A percentile compares a stretch with the other conserved stretches of the same genome.
Conservation (phyloP, 1,140 invertebrate genomes). For the Dinoponera quadriceps region DNA sequence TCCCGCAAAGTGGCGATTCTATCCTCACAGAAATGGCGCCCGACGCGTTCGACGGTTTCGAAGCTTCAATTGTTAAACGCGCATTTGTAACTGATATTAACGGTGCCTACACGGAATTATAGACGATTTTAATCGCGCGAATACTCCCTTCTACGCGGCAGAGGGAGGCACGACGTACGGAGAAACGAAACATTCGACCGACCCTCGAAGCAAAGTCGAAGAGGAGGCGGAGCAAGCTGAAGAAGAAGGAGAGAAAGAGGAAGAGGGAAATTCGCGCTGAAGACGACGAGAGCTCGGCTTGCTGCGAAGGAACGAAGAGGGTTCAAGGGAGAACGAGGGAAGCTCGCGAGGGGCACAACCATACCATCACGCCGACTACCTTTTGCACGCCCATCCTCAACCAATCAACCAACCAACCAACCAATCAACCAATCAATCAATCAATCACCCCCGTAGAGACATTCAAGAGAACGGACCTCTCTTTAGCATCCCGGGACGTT, state of each 20-base stretch:
- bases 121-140: slow-evolving; percentile 34
- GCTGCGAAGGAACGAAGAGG: not conserved
- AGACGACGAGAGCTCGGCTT: slow-evolving; percentile 18
- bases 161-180: not conserved
- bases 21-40: slow-evolving; percentile 18
- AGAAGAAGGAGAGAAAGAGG: not conserved
- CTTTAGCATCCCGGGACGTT: slow-evolving; percentile 79
- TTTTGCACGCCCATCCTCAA: slow-evolving; percentile 62
- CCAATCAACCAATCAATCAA: slow-evolving; percentile 30
- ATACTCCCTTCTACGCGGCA: not conserved
- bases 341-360: slow-evolving; percentile 18
- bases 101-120: slow-evolving; percentile 43
- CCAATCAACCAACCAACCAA: not conserved
- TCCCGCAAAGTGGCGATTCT: not conserved
- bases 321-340: not conserved
- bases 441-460: slow-evolving; percentile 62
- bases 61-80: slow-evolving; percentile 22
- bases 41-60: slow-evolving; percentile 39
- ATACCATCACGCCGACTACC: slow-evolving; percentile 26
- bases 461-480: slow-evolving; percentile 71
- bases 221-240: slow-evolving; percentile 14
- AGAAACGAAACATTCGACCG: no score
- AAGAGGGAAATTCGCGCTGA: slow-evolving; percentile 48
- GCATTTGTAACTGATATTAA: slow-evolving; percentile 49
- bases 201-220: not conserved